These are phyloP conservation scores for Formica exsecta DNA, from an alignment of 1,140 invertebrate genomes.

Conservation along the genomic window DNA sequence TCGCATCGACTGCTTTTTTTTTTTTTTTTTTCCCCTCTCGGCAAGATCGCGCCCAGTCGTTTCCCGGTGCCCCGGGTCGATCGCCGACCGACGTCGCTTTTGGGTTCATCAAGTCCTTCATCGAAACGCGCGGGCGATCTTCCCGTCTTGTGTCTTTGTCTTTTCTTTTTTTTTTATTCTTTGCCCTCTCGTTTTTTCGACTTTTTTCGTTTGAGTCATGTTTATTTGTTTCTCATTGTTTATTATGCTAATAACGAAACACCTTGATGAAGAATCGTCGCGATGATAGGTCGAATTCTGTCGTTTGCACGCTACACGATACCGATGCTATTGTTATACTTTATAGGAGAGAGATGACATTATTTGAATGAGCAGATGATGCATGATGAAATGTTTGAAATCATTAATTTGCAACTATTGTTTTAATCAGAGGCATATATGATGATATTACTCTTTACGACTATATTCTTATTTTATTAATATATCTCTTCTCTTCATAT, in stretches of 20 bases:
- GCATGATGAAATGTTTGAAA: background rate
- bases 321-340: conserved; percentile 1
- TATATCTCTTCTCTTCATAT: conserved; percentile 5
- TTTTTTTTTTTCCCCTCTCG: background rate
- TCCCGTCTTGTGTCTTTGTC: background rate
- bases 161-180: background rate
- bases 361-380: background rate
- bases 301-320: background rate
- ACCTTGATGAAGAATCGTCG: background rate
- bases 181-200: background rate
- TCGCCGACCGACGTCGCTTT: background rate
- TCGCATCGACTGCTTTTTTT: background rate
- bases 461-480: background rate
- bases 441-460: too few species aligned
- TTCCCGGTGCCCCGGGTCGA: background rate
- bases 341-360: background rate
- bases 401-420: background rate
- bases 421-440: background rate
- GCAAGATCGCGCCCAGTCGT: background rate
- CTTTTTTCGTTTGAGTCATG: background rate
- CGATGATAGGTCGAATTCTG: background rate
- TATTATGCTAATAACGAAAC: background rate
- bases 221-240: conserved; percentile 10
- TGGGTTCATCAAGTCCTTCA: background rate
- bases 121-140: background rate